Evolutionary conservation across 1,140 invertebrate genomes (phyloP), one percentile per base, ranked within the genome.

Genomic region (Zaprionus kolodkinae): DNA sequence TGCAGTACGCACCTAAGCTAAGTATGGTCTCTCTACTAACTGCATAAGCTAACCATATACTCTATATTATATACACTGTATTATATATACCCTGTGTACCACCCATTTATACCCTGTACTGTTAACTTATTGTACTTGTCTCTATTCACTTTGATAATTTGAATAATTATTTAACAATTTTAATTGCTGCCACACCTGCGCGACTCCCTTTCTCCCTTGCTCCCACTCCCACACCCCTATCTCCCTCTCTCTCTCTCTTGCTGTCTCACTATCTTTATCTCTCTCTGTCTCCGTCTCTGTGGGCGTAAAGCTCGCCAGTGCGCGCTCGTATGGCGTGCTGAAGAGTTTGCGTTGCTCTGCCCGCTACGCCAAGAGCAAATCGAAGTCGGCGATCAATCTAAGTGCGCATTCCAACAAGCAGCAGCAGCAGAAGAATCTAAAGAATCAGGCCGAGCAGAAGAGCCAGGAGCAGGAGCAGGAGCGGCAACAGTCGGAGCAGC

Each of bases 321-420:
- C 84, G 10, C 84, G 84, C n/a, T 88, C 84, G 6, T 88, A 88
- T 36, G 85, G 85, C 56, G 85, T 88, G 25, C 72, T 88, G 40
- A 88, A 88, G 64, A 89, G 85, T 50, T 70, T 88, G 54, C 78
- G 85, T 12, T 79, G 78, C 61, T 88, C 85, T 30, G 81, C 85
- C 11, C 85, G 85, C 25, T 90, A 73, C 65, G 85, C 86, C 13
- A 89, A 60, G 65, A 76, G 75, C 54, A 88, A 88, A 55, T 88
- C 85, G 13, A 88, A 88, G 65, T 88, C 85, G 40, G 85, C 85
- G 17, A 73, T 90, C 13, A 88, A 90, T 89, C 63, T 88, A 3
- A 88, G 85, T 76, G 69, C 75, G 30, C 85, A 81, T n/a, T 69
- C 74, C 30, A 88, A n/a, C n/a, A n/a, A n/a, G n/a, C n/a, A 85